phyloP scores from a whole-genome alignment of 2,888 invertebrate genomes.

The Pyralis farinalis region DNA sequence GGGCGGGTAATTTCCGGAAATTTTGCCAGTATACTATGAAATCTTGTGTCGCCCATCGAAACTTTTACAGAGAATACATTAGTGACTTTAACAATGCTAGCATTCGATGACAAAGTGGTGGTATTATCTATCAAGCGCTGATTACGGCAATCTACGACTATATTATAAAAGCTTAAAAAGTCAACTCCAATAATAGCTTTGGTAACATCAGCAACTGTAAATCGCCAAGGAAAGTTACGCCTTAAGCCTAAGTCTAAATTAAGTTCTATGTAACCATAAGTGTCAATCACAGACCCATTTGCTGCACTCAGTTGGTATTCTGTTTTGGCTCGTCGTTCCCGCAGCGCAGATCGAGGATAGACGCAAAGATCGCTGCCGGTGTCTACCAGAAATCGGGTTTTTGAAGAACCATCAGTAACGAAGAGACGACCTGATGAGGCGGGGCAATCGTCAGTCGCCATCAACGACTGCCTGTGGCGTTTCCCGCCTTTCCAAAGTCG shows the following conservation, averaged over 20 bases:
- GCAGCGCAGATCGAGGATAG: conserved; percentile 11
- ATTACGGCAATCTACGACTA: conserved; percentile 8
- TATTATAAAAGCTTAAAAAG: conserved; percentile 15
- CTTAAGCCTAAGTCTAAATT: conserved; percentile 24
- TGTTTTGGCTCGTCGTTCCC: conserved; percentile 12
- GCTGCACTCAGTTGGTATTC: conserved; percentile 20
- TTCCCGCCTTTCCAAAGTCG: conserved; percentile 14
- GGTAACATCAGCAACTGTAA: conserved; percentile 28
- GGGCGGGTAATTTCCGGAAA: conserved; percentile 12
- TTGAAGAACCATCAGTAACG: conserved; percentile 19
- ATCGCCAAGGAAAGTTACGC: conserved; percentile 23
- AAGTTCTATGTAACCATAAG: conserved; percentile 21
- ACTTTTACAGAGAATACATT: background rate
- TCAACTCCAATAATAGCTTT: too few relatives aligned
- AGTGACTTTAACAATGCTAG: background rate
- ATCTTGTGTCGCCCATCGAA: conserved; percentile 3
- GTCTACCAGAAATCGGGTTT: conserved; percentile 21
- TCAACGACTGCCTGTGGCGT: conserved; percentile 16
- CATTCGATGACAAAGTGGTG: background rate
- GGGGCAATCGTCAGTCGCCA: conserved; percentile 13
- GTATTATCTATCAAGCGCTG: conserved; percentile 11
- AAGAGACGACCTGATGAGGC: conserved; percentile 17
- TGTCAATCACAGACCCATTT: conserved; percentile 23
- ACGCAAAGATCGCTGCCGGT: conserved; percentile 15
- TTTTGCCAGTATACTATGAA: conserved; percentile 4